These are phyloP conservation scores for Zaprionus taronus DNA, from an alignment of 1,140 invertebrate species.

Conservation along the genomic window DNA sequence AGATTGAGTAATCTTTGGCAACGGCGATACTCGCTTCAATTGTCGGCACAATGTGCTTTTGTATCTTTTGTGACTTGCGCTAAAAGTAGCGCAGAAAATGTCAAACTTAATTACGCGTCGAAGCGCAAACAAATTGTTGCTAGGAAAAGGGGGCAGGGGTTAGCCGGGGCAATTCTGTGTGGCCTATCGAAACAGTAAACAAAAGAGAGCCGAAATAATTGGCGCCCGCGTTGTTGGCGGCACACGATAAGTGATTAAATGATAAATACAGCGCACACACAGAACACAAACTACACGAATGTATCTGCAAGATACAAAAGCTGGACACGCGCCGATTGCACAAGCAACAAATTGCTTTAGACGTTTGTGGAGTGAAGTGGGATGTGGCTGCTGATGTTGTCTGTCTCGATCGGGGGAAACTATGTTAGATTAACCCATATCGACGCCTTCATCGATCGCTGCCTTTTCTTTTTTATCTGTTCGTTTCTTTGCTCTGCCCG, in stretches of 20 bases:
- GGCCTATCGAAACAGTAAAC: constrained; percentile 26
- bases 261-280: constrained; percentile 23
- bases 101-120: constrained; percentile 79
- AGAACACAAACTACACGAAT: constrained; percentile 1
- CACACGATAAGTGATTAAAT: constrained; percentile 25
- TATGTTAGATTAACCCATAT: constrained; percentile 42
- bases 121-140: constrained; percentile 74
- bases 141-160: background rate
- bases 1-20: constrained; percentile 68
- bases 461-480: constrained; percentile 9
- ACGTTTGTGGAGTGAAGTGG: background rate
- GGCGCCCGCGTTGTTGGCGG: constrained; percentile 37
- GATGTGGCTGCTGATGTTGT: background rate
- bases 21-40: constrained; percentile 34
- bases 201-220: constrained; percentile 52
- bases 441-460: constrained; percentile 6
- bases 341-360: constrained; percentile 47
- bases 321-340: constrained; percentile 58
- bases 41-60: constrained; percentile 36
- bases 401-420: background rate
- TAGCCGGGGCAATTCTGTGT: background rate
- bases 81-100: constrained; percentile 76
- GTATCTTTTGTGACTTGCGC: constrained; percentile 57
- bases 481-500: constrained; percentile 4
- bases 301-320: constrained; percentile 56